Base-by-base conservation (phyloP, 2,888 invertebrate species). In the Erebia palarica region DNA sequence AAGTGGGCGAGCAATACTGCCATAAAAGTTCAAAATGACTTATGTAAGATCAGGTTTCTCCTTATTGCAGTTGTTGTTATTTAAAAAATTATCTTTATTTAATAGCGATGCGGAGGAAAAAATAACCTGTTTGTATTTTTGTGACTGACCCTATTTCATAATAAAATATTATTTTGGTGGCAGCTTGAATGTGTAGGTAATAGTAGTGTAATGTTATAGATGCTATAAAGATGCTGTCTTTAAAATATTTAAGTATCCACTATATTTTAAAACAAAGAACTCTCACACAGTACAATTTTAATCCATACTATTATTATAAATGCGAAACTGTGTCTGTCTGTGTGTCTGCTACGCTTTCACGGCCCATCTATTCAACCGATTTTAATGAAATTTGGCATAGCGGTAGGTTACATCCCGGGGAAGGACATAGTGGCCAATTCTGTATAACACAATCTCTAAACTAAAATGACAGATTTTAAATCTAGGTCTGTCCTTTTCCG, bases 1-100 rank as follows among this genome's bases (percentile, higher is more conserved):
- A 49, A 63, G 63, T 63, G 63, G 63, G 49, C 63, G 63, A 49
- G 63, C 21, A 49, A 49, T 21, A 9, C 13, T 49, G 49, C 63
- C 63, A 49, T 63, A 63, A 63, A 63, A 63, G 21, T 13, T 14
- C 47, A 63, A 63, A 63, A 63, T 49, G 63, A 63, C 49, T 63
- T 63, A 63, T 63, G 63, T 63, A 63, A 63, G 63, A 21, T 49
- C 63, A 63, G 63, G 47, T 63, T 63, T 63, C 63, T 63, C 63
- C 49, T 49, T 63, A 27, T 60, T 63, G 63, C 63, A 63, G 14
- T 61, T 49, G 61, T 47, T 21, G 49, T 63, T 63, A 49, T 63
- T 63, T 63, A 14, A 27, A 61, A 47, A 9, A 21, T 61, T 21
- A 49, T 21, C 13, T 63, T 63, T 63, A 63, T 63, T 63, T 18